These are phyloP conservation scores for Macrosiphum euphorbiae DNA, from an alignment of 2,888 invertebrate species.

Conservation along the genomic window DNA sequence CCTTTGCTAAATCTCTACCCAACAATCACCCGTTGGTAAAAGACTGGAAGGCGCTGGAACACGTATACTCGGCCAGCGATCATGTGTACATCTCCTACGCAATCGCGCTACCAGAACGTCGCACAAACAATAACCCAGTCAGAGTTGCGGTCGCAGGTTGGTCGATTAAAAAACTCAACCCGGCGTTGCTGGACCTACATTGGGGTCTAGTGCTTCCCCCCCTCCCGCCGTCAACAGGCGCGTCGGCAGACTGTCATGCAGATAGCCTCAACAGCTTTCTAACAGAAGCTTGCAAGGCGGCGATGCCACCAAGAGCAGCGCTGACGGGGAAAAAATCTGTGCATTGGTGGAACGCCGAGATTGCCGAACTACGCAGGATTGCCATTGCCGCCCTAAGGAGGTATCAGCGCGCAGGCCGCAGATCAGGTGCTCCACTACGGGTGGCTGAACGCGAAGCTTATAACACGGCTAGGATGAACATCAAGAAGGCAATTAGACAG, in stretches of 20 bases:
- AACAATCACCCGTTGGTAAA: too few relatives aligned
- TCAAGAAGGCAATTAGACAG: not conserved
- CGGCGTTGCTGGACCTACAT: not conserved
- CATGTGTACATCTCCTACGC: too few relatives aligned
- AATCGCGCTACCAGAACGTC: too few relatives aligned
- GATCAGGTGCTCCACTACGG: rapidly evolving
- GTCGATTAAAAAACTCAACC: not conserved
- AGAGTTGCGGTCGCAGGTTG: not conserved
- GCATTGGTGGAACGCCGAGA: not conserved
- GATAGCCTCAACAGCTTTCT: not conserved
- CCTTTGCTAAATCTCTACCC: too few relatives aligned
- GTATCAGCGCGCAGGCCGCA: not conserved
- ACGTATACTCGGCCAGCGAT: too few relatives aligned
- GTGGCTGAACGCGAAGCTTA: not conserved
- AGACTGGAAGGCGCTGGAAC: too few relatives aligned
- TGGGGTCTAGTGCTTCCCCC: not conserved
- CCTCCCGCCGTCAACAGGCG: rapidly evolving
- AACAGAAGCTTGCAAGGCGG: not conserved
- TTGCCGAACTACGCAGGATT: not conserved
- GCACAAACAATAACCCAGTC: too few relatives aligned
- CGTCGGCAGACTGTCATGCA: not conserved
- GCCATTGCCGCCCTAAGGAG: not conserved
- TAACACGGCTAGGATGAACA: not conserved
- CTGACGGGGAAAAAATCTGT: not conserved
- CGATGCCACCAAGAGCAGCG: not conserved